phyloP scores from a whole-genome alignment of 2,797 vertebrate species.

The Dryobates pubescens region DNA sequence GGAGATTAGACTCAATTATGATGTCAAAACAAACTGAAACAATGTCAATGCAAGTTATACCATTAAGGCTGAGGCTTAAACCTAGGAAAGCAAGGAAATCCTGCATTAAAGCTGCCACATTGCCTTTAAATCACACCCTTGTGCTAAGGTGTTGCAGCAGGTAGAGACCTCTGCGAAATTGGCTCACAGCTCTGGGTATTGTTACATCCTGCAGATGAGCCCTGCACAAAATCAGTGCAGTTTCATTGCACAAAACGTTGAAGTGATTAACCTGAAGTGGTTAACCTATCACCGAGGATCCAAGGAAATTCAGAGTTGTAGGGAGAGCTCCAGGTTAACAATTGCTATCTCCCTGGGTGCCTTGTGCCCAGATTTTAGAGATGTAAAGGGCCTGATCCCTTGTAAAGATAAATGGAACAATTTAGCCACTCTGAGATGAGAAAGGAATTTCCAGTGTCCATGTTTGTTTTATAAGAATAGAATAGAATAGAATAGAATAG shows the following conservation, averaged over 20 bases:
- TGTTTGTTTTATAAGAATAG: neutral
- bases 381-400: neutral
- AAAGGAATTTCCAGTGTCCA: neutral
- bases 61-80: slow-evolving; percentile 66
- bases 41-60: slow-evolving; percentile 74
- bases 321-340: neutral
- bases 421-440: neutral
- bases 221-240: neutral
- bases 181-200: slow-evolving; percentile 25
- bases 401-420: neutral
- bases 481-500: no score
- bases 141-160: slow-evolving; percentile 61
- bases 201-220: neutral
- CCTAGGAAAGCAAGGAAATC: slow-evolving; percentile 30
- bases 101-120: slow-evolving; percentile 57
- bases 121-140: slow-evolving; percentile 68
- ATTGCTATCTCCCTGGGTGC: neutral
- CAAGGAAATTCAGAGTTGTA: neutral
- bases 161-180: slow-evolving; percentile 47
- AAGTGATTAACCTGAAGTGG: slow-evolving; percentile 34
- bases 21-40: slow-evolving; percentile 77
- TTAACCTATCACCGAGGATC: slow-evolving; percentile 27
- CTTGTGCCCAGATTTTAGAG: neutral
- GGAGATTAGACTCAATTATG: slow-evolving; percentile 76
- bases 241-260: slow-evolving; percentile 18